Evolutionary conservation across 2,888 invertebrate genomes (phyloP), one percentile per base, ranked within the genome.

Genomic region (Leptothorax acervorum): DNA sequence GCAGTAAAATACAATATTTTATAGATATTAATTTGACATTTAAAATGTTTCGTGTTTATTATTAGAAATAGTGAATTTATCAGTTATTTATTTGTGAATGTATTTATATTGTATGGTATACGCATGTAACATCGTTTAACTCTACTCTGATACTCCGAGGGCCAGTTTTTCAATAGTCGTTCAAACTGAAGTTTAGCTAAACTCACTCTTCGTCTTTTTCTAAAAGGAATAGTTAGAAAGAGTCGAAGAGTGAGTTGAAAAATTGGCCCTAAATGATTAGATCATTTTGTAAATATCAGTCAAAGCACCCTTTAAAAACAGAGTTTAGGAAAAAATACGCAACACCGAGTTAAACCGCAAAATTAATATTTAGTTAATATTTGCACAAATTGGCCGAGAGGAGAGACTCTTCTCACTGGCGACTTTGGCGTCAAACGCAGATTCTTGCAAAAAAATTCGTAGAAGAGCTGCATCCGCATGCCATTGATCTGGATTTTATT

Each of bases 401-500:
- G 28, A 18, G 42, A 28, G 9, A 57, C 4, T 0, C 18, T 79
- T 0, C 18, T 79, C 23, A 28, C 15, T 15, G 18, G 5, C 18
- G 23, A 53, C 5, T 28, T 78, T 68, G 42, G 55, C 42, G 42
- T 6, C 8, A 11, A 53, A 15, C 28, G 53, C 35, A 35, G 45
- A 31, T 70, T 70, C 75, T 89, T 76, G 73, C 48, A 28, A 42
- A 51, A 51, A 48, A 53, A 23, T 35, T 8, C 18, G 28, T 55
- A 18, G 55, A 31, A 23, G 11, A 23, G 23, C 12, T n/a, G 51
- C 31, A 31, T 45, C 78, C 35, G 18, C 48, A 60, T 48, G 48
- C 60, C 73, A 81, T 81, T 81, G 79, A 81, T 81, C 60, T 62
- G 73, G 48, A 73, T 73, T 81, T 81, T 42, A 73, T 79, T 73